Base-by-base conservation (phyloP, 1,140 invertebrate species). In the Caenorhabditis inopinata region DNA sequence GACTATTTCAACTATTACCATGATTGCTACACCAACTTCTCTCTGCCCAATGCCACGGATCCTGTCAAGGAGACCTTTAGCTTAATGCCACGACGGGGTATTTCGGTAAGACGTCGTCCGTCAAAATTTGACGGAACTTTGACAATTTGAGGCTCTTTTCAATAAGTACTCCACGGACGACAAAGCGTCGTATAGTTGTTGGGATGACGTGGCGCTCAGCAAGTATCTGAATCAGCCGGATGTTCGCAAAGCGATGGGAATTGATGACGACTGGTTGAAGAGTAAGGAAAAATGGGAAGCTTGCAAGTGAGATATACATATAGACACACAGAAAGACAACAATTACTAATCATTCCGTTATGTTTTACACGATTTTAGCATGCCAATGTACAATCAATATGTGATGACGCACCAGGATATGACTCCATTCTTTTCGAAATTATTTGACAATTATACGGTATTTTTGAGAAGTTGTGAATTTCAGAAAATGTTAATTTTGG, bases 1-100 rank as follows among this genome's bases (percentile, higher is more conserved):
- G 75, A 78, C 49, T 78, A 51, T 4, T 82, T 83, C 81, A 82
- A 82, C 62, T 82, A 80, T 74, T 82, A 82, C 51, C 77, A 82
- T n/a, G 81, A 82, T 23, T 82, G 81, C 42, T 82, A 82, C 78
- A 49, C 42, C 7, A 78, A 47, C 14, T 53, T 58, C 49, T 78
- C 47, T 45, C 47, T 48, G 51, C 29, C 46, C 11, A 76, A 49
- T 12, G 18, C 47, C 11, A 51, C 45, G 25, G 76, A 62, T 11
- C 35, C 32, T 7, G 14, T 29, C 32, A 53, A 42, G 46, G 76
- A 78, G n/a, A 47, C 32, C 0, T n/a, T 49, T 18, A 68, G 23
- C 18, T 27, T 23, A 48, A 27, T 18, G 6, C 38, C 49, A 23
- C 49, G 49, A 1, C 16, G n/a, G 23, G 21, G 46, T 18, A 76